These are phyloP conservation scores for Gephyroberyx darwinii DNA, from an alignment of 2,797 vertebrate species.

Conservation along the genomic window DNA sequence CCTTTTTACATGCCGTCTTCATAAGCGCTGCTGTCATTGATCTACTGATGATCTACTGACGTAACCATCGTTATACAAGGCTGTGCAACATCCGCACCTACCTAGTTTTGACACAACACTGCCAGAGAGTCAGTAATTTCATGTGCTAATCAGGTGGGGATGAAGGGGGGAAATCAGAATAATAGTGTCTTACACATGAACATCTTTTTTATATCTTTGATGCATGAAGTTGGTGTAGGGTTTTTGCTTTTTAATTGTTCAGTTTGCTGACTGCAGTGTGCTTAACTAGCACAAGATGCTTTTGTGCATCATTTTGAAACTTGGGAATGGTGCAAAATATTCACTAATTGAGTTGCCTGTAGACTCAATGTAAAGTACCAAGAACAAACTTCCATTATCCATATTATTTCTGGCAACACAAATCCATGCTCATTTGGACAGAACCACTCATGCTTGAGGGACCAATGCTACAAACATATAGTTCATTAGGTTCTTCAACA, in stretches of 20 bases:
- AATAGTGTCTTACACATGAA: not conserved
- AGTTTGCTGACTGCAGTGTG: no score
- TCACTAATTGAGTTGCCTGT: not conserved
- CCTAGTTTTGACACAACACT: no score
- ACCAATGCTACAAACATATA: not conserved
- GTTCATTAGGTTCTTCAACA: not conserved
- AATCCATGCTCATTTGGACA: not conserved
- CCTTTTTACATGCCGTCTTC: not conserved
- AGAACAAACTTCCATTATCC: slow-evolving; percentile 2
- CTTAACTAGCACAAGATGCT: no score
- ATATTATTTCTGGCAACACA: not conserved
- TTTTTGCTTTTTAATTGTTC: no score
- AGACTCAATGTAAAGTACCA: not conserved
- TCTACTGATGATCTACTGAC: no score
- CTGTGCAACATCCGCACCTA: no score
- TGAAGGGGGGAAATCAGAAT: no score
- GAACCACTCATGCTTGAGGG: not conserved
- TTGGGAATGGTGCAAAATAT: no score
- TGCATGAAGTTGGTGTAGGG: no score
- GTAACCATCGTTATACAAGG: not conserved
- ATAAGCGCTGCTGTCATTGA: not conserved
- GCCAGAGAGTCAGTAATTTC: not conserved
- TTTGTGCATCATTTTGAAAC: no score
- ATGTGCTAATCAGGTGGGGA: not conserved
- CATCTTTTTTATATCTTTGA: not conserved